Evolutionary conservation across 2,797 vertebrate species (phyloP).

Genomic region (Parauchenoglanis ngamensis): DNA sequence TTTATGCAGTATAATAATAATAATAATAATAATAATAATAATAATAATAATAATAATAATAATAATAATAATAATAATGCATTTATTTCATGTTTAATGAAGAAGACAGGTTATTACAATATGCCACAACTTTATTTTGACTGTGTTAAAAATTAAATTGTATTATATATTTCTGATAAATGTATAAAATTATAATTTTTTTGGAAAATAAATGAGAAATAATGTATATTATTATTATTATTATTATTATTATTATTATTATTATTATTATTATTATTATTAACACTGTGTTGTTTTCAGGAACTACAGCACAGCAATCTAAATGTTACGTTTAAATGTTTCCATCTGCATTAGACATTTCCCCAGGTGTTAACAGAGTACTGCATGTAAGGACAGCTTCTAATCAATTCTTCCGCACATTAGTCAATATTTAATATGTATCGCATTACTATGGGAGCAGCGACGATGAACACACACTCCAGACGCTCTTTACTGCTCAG

Average conservation of each 20-base stretch:
- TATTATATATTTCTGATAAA: background rate
- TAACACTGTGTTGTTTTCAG: background rate
- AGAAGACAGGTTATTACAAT: background rate
- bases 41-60: slow-evolving; percentile 1
- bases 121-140: too few relatives aligned
- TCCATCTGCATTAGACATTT: background rate
- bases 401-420: background rate
- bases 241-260: background rate
- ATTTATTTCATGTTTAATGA: too few relatives aligned
- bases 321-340: background rate
- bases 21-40: background rate
- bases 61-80: background rate
- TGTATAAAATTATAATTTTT: too few relatives aligned
- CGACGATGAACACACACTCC: background rate
- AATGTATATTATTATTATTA: too few relatives aligned
- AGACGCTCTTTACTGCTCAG: slow-evolving; percentile 12
- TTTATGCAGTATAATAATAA: background rate
- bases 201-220: too few relatives aligned
- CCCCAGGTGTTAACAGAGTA: background rate
- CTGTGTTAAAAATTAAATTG: too few relatives aligned
- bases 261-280: background rate
- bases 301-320: background rate
- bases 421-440: background rate
- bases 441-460: background rate
- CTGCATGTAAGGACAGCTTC: background rate